Conservation (phyloP, 1,140 invertebrate species). For the Psix sp. region DNA sequence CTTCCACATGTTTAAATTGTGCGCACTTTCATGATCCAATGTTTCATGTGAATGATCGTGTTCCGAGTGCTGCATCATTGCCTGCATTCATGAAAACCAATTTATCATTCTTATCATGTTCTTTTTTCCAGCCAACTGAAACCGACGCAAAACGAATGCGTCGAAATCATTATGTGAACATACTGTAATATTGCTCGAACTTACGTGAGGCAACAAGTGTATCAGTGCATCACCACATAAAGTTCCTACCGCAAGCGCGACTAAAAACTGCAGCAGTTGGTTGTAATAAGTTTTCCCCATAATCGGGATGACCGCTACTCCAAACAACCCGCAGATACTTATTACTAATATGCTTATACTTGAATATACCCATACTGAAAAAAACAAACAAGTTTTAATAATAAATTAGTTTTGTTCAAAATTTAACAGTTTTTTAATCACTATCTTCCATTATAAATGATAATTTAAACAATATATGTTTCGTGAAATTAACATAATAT, state of each 20-base stretch:
- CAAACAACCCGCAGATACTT: slow-evolving; percentile 89
- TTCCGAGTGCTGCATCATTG: slow-evolving; percentile 73
- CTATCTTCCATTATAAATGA: neutral
- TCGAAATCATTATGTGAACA: neutral
- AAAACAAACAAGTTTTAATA: slow-evolving; percentile 43
- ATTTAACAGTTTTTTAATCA: neutral
- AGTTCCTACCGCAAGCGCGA: slow-evolving; percentile 93
- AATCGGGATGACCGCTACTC: slow-evolving; percentile 90
- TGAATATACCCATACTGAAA: slow-evolving; percentile 89
- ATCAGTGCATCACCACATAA: slow-evolving; percentile 93
- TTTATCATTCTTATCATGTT: neutral
- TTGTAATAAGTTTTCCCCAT: slow-evolving; percentile 94
- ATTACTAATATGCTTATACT: slow-evolving; percentile 88
- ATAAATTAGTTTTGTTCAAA: too few relatives aligned
- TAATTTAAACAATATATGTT: too few relatives aligned
- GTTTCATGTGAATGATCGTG: slow-evolving; percentile 69
- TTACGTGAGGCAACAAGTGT: slow-evolving; percentile 94
- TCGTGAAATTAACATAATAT: too few relatives aligned
- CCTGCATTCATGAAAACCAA: slow-evolving; percentile 55
- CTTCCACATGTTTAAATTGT: slow-evolving; percentile 87
- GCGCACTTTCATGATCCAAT: slow-evolving; percentile 68
- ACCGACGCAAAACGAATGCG: neutral
- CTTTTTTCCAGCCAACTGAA: neutral
- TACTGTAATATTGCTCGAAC: slow-evolving; percentile 49
- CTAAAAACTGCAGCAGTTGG: slow-evolving; percentile 92